Percentiles rank a stretch among this genome's conserved stretches.
These are phyloP conservation scores for Dryobotodes eremita DNA, from an alignment of 2,888 invertebrate species.

Conservation along the genomic window DNA sequence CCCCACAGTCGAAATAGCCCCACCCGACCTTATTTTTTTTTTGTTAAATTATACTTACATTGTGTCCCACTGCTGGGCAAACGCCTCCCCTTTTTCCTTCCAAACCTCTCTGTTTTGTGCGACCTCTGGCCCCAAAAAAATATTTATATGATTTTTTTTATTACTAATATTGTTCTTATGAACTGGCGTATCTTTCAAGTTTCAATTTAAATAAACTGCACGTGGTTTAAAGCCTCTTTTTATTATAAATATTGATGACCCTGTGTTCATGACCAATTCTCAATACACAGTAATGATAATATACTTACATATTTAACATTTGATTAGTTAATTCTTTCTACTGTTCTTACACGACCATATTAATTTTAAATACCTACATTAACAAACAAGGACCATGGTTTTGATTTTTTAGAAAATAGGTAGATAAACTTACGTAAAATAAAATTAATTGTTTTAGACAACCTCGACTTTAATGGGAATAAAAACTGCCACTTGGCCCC, in stretches of 20 bases:
- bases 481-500: no score
- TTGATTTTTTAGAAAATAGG: neutral
- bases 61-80: neutral
- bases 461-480: no score
- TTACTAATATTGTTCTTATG: no score
- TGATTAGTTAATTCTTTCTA: neutral
- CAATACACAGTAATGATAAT: neutral
- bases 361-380: no score
- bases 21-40: neutral
- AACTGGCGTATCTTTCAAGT: neutral
- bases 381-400: neutral
- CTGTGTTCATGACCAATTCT: neutral
- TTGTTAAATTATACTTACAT: neutral
- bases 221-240: neutral
- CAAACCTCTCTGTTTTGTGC: neutral
- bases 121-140: neutral
- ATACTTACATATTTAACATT: neutral
- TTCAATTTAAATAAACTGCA: slow-evolving; percentile 2
- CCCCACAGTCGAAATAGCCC: no score
- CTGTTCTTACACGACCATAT: neutral
- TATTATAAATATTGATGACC: neutral
- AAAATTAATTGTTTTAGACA: no score
- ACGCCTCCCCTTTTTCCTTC: neutral
- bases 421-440: neutral
- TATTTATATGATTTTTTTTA: neutral